Evolutionary conservation across 2,797 vertebrate species (phyloP).

Genomic region (Cyprinella venusta): DNA sequence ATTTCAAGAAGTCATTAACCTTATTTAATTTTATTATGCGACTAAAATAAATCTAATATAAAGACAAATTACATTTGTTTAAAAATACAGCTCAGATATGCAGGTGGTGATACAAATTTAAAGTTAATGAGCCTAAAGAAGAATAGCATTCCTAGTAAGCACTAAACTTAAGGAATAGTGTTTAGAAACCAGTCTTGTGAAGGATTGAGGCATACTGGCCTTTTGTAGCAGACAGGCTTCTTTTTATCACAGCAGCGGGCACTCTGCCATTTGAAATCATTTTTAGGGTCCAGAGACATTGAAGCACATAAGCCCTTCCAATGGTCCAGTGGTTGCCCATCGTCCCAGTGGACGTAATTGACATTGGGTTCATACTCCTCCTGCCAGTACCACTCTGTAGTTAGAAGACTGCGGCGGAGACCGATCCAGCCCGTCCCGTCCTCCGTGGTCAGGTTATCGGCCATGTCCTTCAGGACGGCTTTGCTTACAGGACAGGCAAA

Average conservation of each 20-base stretch:
- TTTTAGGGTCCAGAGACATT: slow-evolving; percentile 40
- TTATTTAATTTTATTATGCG: background rate
- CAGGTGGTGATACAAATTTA: background rate
- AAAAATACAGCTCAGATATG: background rate
- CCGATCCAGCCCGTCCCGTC: slow-evolving; percentile 70
- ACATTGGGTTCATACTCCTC: background rate
- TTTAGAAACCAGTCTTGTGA: rapidly evolving
- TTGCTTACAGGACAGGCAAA: slow-evolving; percentile 60
- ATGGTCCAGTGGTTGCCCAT: slow-evolving; percentile 51
- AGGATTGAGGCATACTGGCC: background rate
- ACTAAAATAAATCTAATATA: background rate
- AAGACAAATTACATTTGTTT: too few species aligned
- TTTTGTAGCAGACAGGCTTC: slow-evolving; percentile 69
- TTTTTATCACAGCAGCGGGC: slow-evolving; percentile 65
- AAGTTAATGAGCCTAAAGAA: background rate
- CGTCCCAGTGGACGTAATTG: slow-evolving; percentile 60
- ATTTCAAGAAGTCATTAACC: background rate
- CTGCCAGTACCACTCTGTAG: slow-evolving; percentile 74
- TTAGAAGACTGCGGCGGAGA: slow-evolving; percentile 67
- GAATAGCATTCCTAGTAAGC: background rate
- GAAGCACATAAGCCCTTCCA: slow-evolving; percentile 63
- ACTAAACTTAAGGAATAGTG: background rate
- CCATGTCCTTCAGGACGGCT: slow-evolving; percentile 12
- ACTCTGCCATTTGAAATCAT: slow-evolving; percentile 64
- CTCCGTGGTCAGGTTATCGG: background rate